phyloP scores from a whole-genome alignment of 2,888 invertebrate species.

The Thecocarcelia acutangulata region DNA sequence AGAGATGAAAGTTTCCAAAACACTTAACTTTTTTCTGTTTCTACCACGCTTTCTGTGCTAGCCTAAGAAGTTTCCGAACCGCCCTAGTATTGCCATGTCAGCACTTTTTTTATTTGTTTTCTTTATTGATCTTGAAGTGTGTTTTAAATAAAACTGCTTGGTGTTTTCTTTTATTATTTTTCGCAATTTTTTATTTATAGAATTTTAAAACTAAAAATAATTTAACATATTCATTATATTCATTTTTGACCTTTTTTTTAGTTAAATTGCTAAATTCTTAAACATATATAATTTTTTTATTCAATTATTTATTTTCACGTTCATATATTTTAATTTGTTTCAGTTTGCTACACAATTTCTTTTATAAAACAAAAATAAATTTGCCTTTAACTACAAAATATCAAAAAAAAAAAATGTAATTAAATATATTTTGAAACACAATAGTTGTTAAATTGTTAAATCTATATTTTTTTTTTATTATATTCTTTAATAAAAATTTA shows the following conservation, averaged over 20 bases:
- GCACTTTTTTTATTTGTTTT: too few species aligned
- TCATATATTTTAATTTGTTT: slow-evolving; percentile 40
- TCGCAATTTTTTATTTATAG: slow-evolving; percentile 51
- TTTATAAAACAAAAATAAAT: slow-evolving; percentile 45
- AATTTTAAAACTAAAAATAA: slow-evolving; percentile 69
- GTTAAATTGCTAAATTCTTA: slow-evolving; percentile 67
- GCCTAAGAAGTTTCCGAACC: too few species aligned
- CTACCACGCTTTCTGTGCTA: too few species aligned
- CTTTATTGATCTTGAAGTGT: too few species aligned
- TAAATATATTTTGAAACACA: slow-evolving; percentile 32
- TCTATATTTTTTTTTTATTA: slow-evolving; percentile 14
- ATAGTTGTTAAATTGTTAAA: slow-evolving; percentile 15
- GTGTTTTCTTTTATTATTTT: slow-evolving; percentile 35
- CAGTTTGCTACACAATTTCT: slow-evolving; percentile 34
- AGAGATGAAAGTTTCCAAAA: too few species aligned
- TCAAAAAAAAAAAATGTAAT: slow-evolving; percentile 23
- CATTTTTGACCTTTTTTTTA: slow-evolving; percentile 40
- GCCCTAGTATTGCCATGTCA: too few species aligned
- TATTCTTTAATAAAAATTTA: slow-evolving; percentile 33
- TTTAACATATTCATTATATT: slow-evolving; percentile 71
- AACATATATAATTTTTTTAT: not conserved
- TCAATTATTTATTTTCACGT: slow-evolving; percentile 20
- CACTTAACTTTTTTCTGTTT: too few species aligned
- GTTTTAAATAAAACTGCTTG: not conserved
- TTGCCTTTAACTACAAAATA: slow-evolving; percentile 57